phyloP scores from a whole-genome alignment of 2,113 vertebrate genomes.

The Puntigrus tetrazona region DNA sequence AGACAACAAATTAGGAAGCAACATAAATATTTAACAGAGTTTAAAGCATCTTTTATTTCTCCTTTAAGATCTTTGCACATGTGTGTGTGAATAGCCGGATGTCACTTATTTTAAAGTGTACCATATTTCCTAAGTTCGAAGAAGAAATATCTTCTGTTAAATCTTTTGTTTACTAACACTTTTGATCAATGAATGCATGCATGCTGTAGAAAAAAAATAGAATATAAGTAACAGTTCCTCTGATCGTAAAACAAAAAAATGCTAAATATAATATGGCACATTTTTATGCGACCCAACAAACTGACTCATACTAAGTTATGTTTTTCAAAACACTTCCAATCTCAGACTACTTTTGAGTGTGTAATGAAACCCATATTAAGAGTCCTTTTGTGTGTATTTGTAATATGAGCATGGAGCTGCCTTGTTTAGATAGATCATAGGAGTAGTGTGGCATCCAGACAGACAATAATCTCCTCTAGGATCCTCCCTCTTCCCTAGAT shows the following conservation, averaged over 20 bases:
- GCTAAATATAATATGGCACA: neutral
- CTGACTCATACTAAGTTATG: neutral
- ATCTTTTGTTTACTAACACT: too few relatives aligned
- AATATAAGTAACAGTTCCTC: neutral
- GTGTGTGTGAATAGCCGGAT: too few relatives aligned
- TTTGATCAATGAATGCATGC: neutral
- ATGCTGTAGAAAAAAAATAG: neutral
- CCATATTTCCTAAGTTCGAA: neutral
- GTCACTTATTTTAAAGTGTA: neutral
- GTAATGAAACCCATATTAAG: neutral
- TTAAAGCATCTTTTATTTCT: neutral
- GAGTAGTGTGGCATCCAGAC: conserved; percentile 8
- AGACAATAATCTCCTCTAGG: conserved; percentile 17
- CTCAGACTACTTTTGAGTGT: neutral
- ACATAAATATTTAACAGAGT: neutral
- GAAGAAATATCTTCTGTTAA: neutral
- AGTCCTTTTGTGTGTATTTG: neutral
- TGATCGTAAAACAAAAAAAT: neutral
- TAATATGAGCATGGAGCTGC: neutral
- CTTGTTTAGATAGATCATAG: neutral
- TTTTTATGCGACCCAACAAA: neutral
- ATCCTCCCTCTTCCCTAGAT: conserved; percentile 23
- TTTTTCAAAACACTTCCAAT: neutral
- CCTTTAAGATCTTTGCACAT: neutral
- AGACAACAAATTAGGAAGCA: neutral